These are phyloP conservation scores for Iphiclides podalirius DNA, from an alignment of 2,888 invertebrate genomes.

Conservation along the genomic window DNA sequence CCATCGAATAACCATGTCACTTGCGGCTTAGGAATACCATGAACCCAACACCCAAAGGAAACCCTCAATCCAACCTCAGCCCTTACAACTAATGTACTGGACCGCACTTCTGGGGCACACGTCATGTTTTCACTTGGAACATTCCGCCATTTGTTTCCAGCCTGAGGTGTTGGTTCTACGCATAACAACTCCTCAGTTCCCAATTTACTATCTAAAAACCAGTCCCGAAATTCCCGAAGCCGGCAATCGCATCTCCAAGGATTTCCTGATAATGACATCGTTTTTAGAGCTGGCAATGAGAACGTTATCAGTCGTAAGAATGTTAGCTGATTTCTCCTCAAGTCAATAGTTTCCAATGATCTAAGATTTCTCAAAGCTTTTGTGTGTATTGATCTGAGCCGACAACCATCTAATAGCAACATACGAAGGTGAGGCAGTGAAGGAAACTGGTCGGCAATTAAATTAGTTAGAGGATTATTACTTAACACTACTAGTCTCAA, in stretches of 20 bases:
- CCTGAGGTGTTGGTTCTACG: slow-evolving; percentile 84
- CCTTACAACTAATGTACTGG: slow-evolving; percentile 81
- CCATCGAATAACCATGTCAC: slow-evolving; percentile 92
- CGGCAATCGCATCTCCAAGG: slow-evolving; percentile 95
- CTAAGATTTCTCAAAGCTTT: slow-evolving; percentile 88
- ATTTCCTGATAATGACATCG: slow-evolving; percentile 89
- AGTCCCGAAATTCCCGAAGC: slow-evolving; percentile 89
- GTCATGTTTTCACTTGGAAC: slow-evolving; percentile 88
- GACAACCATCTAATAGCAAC: slow-evolving; percentile 90
- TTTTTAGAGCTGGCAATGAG: slow-evolving; percentile 88
- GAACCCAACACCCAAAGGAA: slow-evolving; percentile 89
- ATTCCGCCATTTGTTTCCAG: slow-evolving; percentile 87
- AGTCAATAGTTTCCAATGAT: slow-evolving; percentile 86
- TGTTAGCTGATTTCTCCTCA: slow-evolving; percentile 90
- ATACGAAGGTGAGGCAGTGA: slow-evolving; percentile 88
- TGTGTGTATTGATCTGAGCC: slow-evolving; percentile 86
- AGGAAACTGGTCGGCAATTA: slow-evolving; percentile 90
- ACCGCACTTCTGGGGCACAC: slow-evolving; percentile 87
- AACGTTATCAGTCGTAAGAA: slow-evolving; percentile 79
- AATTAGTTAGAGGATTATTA: slow-evolving; percentile 88
- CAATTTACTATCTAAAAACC: slow-evolving; percentile 90
- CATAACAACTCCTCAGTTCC: slow-evolving; percentile 87
- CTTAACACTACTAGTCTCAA: slow-evolving; percentile 88
- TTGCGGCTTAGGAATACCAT: slow-evolving; percentile 91
- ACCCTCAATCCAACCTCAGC: slow-evolving; percentile 91